Evolutionary conservation across 2,797 vertebrate genomes (phyloP), one percentile per base, ranked within the genome.

Genomic region (Merluccius polli): DNA sequence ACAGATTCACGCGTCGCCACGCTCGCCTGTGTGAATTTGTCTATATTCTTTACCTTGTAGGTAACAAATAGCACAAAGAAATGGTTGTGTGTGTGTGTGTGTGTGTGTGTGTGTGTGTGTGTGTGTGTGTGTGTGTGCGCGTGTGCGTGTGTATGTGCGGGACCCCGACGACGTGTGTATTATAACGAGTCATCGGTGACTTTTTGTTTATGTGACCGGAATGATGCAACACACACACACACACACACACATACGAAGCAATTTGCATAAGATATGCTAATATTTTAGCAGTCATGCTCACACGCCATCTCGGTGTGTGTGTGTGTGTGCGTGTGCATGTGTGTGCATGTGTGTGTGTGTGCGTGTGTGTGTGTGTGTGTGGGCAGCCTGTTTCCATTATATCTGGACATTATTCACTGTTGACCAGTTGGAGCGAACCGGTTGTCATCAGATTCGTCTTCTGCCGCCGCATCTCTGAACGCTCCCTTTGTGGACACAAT

Each of bases 361-460:
- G 16, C 16, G 9, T 33, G 32, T 72, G 73, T 71, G 31, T 21
- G 31, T 77, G 81, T 83, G 84, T 71, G 36, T 78, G 81, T 84
- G 74, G 74, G 85, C 79, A n/a, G 81, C 81, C 78, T 7, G 81
- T 65, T n/a, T 81, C 73, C 2, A 74, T 82, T 77, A 73, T 65
- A n/a, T 72, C 77, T 72, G 78, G 78, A 74, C 71, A 74, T 82
- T 82, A 78, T 81, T 83, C 81, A 77, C 70, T 74, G 73, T 73
- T 4, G 76, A 78, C 30, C 82, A 78, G 74, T 75, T 78, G 74
- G 78, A 35, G 68, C 67, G 63, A 79, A 79, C 74, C 72, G 77
- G 63, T 83, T 36, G 24, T 79, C n/a, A 0, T 72, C 13, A 18
- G 67, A 69, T 27, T 63, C 75, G 83, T 77, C 79, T 84, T 77